Conservation (phyloP, 2,888 invertebrate species). For the Drosophila hamatofila region DNA sequence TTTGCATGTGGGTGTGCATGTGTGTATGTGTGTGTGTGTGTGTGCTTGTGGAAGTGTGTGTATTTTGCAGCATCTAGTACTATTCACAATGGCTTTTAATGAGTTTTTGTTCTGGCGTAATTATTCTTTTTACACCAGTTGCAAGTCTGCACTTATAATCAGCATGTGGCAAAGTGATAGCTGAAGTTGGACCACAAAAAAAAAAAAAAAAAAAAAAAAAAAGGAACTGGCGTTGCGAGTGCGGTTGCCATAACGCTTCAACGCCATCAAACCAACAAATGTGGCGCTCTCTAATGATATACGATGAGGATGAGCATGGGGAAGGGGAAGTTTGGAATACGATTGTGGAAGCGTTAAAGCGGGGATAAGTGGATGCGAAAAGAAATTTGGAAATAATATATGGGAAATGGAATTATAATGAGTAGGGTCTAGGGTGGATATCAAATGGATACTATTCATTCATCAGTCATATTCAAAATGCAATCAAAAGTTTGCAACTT, state of each 20-base stretch:
- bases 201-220: neutral
- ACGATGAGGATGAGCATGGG: neutral
- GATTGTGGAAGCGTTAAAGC: too few species aligned
- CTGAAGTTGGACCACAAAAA: slow-evolving; percentile 13
- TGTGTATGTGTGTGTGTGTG: slow-evolving; percentile 31
- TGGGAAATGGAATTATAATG: neutral
- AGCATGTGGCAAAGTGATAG: slow-evolving; percentile 25
- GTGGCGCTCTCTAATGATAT: neutral
- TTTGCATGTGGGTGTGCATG: slow-evolving; percentile 37
- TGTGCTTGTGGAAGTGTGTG: slow-evolving; percentile 43
- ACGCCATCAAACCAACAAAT: neutral
- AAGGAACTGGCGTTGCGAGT: neutral
- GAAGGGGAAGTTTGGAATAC: neutral
- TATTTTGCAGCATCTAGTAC: slow-evolving; percentile 52
- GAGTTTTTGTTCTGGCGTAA: slow-evolving; percentile 68
- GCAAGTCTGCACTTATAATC: slow-evolving; percentile 39
- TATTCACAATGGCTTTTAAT: slow-evolving; percentile 62
- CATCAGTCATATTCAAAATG: too few species aligned
- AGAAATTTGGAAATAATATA: neutral
- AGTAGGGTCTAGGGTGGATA: neutral
- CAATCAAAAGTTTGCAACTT: too few species aligned
- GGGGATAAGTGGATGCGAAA: neutral
- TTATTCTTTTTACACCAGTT: slow-evolving; percentile 62
- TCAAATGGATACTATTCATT: too few species aligned
- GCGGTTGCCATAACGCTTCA: neutral